phyloP scores from a whole-genome alignment of 1,140 invertebrate genomes.

The Alviniconcha marisindica region DNA sequence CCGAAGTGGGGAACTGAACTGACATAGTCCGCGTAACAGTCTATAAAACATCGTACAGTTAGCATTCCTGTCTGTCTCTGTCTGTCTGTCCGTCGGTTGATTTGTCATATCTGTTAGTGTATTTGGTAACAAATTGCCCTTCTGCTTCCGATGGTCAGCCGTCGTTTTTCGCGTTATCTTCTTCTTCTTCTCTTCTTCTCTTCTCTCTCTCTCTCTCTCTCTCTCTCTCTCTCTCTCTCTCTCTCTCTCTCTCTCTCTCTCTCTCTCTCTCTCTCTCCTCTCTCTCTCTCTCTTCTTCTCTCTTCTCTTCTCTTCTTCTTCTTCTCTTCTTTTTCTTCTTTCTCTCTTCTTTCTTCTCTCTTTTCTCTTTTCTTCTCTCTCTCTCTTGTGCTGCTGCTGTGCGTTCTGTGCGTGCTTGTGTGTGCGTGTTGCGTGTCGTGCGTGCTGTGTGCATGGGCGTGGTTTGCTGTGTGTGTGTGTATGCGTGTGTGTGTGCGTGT shows the following conservation, averaged over 20 bases:
- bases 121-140: too few relatives aligned
- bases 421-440: too few relatives aligned
- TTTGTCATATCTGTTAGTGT: too few relatives aligned
- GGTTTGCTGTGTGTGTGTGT: too few relatives aligned
- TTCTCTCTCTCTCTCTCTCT: conserved; percentile 17
- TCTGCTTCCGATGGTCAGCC: not conserved
- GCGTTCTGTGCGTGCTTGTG: too few relatives aligned
- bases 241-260: conserved; percentile 13
- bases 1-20: too few relatives aligned
- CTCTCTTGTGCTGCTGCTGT: not conserved
- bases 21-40: too few relatives aligned
- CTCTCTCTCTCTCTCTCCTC: conserved; percentile 1
- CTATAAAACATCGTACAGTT: too few relatives aligned
- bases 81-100: too few relatives aligned
- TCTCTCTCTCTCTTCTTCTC: not conserved
- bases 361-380: not conserved
- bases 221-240: conserved; percentile 17
- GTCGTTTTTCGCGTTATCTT: not conserved
- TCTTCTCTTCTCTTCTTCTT: not conserved
- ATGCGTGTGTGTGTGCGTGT: too few relatives aligned
- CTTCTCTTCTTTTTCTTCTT: not conserved
- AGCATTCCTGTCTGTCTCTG: too few relatives aligned
- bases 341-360: not conserved
- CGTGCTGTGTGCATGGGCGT: too few relatives aligned
- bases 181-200: not conserved